phyloP scores from a whole-genome alignment of 2,113 vertebrate species.

The Limnothrissa miodon region DNA sequence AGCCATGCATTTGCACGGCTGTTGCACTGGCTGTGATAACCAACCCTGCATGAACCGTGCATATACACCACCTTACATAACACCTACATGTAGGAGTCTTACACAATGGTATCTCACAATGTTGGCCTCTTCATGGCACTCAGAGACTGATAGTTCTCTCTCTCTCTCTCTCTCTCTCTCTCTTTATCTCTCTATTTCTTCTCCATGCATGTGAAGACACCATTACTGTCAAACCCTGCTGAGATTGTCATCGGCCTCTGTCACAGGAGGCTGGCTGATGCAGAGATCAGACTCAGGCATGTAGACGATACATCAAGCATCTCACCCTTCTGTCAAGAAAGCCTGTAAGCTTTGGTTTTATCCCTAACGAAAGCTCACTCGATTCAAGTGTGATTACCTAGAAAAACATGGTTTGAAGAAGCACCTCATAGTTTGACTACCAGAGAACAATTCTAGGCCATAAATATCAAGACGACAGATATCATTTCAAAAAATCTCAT shows the following conservation, averaged over 20 bases:
- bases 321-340: background rate
- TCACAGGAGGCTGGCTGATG: background rate
- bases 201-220: background rate
- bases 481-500: no score
- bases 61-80: background rate
- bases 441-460: background rate
- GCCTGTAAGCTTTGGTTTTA: background rate
- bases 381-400: background rate
- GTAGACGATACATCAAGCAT: background rate
- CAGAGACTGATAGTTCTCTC: background rate
- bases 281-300: background rate
- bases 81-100: constrained; percentile 4
- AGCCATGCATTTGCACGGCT: background rate
- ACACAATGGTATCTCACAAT: constrained; percentile 6
- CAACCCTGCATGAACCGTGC: background rate
- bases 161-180: background rate
- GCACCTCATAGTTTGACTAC: background rate
- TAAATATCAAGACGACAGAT: background rate
- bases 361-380: background rate
- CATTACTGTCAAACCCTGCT: background rate
- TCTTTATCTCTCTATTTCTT: no score
- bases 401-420: background rate
- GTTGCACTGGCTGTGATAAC: background rate
- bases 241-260: background rate
- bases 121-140: background rate